These are phyloP conservation scores for Pseudochaenichthys georgianus DNA, from an alignment of 2,797 vertebrate species.

Conservation along the genomic window DNA sequence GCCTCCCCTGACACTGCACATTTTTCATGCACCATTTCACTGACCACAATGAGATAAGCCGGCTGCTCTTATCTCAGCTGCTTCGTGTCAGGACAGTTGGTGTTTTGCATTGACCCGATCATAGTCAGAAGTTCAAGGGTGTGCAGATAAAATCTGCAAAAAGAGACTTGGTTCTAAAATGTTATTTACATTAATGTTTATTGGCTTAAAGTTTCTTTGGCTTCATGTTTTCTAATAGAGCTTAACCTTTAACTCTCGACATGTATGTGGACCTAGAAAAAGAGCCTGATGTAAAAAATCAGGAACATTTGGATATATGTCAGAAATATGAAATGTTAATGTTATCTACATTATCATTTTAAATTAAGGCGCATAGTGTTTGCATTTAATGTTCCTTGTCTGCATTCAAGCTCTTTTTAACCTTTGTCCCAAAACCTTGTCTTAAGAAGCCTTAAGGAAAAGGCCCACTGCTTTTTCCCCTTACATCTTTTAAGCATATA, in stretches of 20 bases:
- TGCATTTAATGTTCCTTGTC: neutral
- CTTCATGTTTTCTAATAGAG: neutral
- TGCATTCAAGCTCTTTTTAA: neutral
- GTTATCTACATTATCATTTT: neutral
- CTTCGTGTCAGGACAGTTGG: slow-evolving; percentile 49
- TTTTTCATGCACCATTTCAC: slow-evolving; percentile 78
- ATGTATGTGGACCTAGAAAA: neutral
- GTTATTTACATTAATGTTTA: neutral
- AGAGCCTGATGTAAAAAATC: neutral
- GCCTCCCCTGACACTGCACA: slow-evolving; percentile 72
- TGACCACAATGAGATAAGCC: slow-evolving; percentile 72
- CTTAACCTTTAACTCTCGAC: neutral
- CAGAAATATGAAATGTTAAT: neutral
- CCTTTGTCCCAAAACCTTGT: neutral
- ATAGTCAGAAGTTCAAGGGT: slow-evolving; percentile 43
- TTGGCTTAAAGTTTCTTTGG: slow-evolving; percentile 2
- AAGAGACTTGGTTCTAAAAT: slow-evolving; percentile 2
- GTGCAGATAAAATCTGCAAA: slow-evolving; percentile 41
- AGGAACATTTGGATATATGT: neutral
- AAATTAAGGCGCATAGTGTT: neutral
- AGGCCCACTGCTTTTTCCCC: neutral
- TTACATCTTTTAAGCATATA: neutral
- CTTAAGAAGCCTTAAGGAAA: neutral
- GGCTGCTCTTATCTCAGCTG: slow-evolving; percentile 73
- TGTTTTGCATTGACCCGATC: slow-evolving; percentile 59